Conservation (phyloP, 2,888 invertebrate genomes). For the Euplagia quadripunctaria region DNA sequence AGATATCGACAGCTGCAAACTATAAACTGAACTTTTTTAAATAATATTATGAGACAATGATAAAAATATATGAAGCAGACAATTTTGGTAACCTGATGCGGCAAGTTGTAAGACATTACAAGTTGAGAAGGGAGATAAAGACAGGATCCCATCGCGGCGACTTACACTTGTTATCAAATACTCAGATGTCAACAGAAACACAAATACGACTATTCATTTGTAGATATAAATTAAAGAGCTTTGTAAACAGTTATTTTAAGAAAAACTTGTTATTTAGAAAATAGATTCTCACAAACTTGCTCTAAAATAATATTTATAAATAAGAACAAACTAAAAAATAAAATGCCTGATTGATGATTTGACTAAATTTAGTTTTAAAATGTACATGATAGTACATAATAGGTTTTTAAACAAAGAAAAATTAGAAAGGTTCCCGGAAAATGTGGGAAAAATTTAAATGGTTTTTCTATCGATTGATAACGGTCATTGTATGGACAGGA, state of each 20-base stretch:
- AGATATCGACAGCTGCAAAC: neutral
- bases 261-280: no score
- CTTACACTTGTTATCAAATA: no score
- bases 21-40: neutral
- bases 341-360: neutral
- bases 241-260: no score
- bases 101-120: neutral
- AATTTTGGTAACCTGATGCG: neutral
- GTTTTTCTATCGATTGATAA: neutral
- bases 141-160: no score
- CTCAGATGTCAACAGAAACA: no score
- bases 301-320: no score
- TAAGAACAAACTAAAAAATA: no score
- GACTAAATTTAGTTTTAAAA: neutral
- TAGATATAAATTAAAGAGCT: no score
- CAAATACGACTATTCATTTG: no score
- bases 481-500: neutral
- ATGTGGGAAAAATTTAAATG: no score
- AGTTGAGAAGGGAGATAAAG: no score
- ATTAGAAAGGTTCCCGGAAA: neutral
- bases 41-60: neutral
- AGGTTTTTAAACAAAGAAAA: neutral
- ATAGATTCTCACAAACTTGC: no score
- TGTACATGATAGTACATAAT: neutral
- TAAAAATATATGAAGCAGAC: neutral